Evolutionary conservation across 2,797 vertebrate genomes (phyloP).

Genomic region (Ctenopoma multispine): DNA sequence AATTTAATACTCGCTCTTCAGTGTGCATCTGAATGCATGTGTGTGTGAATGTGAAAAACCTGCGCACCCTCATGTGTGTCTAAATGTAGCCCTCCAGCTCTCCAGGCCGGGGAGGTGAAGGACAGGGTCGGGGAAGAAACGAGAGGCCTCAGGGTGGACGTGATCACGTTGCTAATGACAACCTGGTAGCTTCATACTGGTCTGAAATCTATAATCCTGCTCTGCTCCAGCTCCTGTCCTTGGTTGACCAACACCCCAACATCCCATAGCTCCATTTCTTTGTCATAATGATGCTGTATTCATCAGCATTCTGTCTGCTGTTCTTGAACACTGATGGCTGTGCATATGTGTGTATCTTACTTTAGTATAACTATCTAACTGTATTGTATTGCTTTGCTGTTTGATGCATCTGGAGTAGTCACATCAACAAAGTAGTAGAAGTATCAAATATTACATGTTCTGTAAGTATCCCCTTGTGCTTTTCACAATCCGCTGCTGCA

Average conservation of each 20-base stretch:
- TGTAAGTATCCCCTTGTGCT: background rate
- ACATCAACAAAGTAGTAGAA: background rate
- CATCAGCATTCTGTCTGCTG: background rate
- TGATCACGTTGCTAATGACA: constrained; percentile 64
- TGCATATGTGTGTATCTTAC: background rate
- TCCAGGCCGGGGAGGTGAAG: constrained; percentile 64
- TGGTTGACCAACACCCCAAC: constrained; percentile 11
- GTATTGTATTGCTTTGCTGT: background rate
- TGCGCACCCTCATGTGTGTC: constrained; percentile 29
- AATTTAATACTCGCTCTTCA: constrained; percentile 40
- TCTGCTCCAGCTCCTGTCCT: constrained; percentile 42
- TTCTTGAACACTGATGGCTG: background rate
- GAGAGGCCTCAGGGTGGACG: constrained; percentile 48
- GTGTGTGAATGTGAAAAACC: constrained; percentile 19
- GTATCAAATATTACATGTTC: too few relatives aligned
- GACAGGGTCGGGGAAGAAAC: constrained; percentile 55
- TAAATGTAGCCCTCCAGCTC: constrained; percentile 48
- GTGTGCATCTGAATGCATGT: constrained; percentile 15
- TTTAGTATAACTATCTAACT: background rate
- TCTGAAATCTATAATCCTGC: constrained; percentile 44
- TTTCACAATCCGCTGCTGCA: background rate
- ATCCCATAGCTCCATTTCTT: constrained; percentile 17
- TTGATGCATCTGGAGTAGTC: background rate
- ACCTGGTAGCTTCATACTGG: constrained; percentile 4
- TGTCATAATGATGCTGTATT: background rate